These are phyloP conservation scores for Diploptera punctata DNA, from an alignment of 2,888 invertebrate genomes.

Conservation along the genomic window DNA sequence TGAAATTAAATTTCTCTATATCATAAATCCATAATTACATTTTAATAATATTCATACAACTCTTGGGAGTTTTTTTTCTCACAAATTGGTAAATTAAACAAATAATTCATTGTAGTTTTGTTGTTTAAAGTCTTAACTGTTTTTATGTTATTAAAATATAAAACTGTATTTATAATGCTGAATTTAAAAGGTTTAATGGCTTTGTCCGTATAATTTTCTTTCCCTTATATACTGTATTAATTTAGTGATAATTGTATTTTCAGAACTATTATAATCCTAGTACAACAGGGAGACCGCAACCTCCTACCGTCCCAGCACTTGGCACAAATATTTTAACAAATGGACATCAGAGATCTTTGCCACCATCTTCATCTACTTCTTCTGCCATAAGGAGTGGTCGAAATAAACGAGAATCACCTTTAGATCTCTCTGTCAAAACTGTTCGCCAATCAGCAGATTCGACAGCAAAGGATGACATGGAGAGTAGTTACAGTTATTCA, in stretches of 20 bases:
- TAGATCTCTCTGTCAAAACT: slow-evolving; percentile 89
- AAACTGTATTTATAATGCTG: no score
- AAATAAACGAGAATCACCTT: slow-evolving; percentile 75
- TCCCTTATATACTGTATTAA: background rate
- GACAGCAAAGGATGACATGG: slow-evolving; percentile 73
- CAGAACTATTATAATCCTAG: slow-evolving; percentile 14
- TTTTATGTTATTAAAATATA: no score
- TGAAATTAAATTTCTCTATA: no score
- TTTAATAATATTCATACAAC: no score
- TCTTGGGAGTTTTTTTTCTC: no score
- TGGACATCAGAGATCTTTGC: slow-evolving; percentile 29
- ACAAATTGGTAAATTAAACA: no score
- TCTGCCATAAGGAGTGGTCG: slow-evolving; percentile 41
- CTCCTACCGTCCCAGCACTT: slow-evolving; percentile 7
- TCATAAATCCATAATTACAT: no score
- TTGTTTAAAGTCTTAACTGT: no score
- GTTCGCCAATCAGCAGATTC: slow-evolving; percentile 89
- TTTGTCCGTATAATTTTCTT: no score
- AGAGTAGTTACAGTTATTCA: slow-evolving; percentile 49
- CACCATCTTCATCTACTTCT: slow-evolving; percentile 24
- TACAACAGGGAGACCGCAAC: background rate
- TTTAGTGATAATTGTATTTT: background rate
- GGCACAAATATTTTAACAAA: slow-evolving; percentile 18
- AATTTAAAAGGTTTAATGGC: no score
- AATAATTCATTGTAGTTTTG: no score